phyloP scores from a whole-genome alignment of 2,113 vertebrate genomes.

The Mus pahari region DNA sequence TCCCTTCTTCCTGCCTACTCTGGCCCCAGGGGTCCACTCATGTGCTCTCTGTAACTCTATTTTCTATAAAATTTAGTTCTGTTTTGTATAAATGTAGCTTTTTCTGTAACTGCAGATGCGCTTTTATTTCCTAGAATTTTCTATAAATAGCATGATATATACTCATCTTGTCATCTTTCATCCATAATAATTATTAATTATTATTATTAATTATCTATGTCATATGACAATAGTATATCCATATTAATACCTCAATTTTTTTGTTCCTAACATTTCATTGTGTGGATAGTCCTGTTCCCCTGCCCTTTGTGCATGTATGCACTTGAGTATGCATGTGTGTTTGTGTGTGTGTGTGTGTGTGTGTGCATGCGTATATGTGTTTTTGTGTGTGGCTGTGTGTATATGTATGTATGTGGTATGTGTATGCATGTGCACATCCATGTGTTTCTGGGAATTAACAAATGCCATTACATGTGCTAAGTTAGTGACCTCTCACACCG shows the following conservation, averaged over 20 bases:
- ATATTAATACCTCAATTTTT: neutral
- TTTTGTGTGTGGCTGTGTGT: neutral
- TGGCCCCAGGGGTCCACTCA: neutral
- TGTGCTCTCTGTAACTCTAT: neutral
- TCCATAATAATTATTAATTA: neutral
- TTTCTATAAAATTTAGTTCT: neutral
- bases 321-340: neutral
- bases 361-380: neutral
- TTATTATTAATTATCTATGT: too few species aligned
- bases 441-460: neutral
- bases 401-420: neutral
- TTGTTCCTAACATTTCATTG: neutral
- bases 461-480: neutral
- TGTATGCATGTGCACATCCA: too few species aligned
- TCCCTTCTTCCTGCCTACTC: neutral
- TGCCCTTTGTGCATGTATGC: too few species aligned
- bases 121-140: neutral
- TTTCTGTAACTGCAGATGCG: neutral
- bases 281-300: neutral
- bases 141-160: neutral
- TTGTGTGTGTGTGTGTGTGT: neutral
- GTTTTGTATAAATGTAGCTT: neutral
- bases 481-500: neutral
- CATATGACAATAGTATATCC: neutral
- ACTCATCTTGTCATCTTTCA: neutral